These are phyloP conservation scores for Cyanoliseus patagonus DNA, from an alignment of 2,113 vertebrate species.

Conservation along the genomic window DNA sequence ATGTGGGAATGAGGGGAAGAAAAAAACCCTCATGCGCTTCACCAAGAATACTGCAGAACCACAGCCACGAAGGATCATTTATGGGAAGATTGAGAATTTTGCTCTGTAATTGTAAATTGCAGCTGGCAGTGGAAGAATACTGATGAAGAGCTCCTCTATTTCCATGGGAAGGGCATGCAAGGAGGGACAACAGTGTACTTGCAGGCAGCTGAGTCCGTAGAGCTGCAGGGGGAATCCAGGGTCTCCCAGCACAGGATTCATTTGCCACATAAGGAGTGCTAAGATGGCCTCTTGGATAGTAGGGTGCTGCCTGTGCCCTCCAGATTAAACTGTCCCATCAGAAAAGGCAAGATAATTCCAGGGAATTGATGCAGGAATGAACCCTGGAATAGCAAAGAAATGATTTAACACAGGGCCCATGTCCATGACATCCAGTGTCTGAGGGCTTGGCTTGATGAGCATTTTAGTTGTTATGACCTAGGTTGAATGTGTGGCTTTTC, in stretches of 20 bases:
- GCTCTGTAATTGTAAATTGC: not conserved
- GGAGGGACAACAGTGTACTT: not conserved
- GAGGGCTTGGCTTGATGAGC: not conserved
- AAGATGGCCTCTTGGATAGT: not conserved
- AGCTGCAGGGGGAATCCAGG: not conserved
- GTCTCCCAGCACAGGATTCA: not conserved
- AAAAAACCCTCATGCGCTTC: not conserved
- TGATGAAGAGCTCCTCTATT: not conserved
- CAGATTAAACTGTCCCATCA: not conserved
- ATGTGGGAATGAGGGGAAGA: not conserved
- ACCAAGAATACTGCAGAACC: not conserved
- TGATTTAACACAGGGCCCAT: not conserved
- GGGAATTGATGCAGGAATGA: not conserved
- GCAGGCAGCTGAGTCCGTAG: not conserved
- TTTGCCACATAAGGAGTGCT: not conserved
- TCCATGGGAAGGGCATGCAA: not conserved
- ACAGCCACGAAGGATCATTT: not conserved
- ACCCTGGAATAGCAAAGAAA: not conserved
- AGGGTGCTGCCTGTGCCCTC: not conserved
- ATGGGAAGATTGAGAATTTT: not conserved
- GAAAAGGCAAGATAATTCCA: not conserved
- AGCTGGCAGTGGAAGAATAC: not conserved
- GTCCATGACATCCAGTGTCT: not conserved
- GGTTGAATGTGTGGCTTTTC: not conserved
- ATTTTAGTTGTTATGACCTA: not conserved